Conservation (phyloP, 37 sponge, comb jelly and placozoan species). For the Chondrosia reniformis region DNA sequence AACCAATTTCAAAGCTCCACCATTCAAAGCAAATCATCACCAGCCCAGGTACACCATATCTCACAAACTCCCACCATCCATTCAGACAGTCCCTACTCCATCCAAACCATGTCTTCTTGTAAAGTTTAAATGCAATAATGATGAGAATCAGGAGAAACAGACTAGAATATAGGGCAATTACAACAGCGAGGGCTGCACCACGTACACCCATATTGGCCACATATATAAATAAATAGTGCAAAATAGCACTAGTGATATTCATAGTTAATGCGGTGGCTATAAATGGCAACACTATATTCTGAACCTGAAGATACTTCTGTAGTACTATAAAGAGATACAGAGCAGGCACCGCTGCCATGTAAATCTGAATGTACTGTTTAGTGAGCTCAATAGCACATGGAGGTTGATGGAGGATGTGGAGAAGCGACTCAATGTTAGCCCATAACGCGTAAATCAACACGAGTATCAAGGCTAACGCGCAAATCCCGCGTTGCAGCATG, state of each 20-base stretch:
- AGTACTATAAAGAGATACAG: constrained; percentile 19
- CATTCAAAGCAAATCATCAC: constrained; percentile 24
- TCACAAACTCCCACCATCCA: constrained; percentile 18
- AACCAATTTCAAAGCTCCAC: constrained; percentile 41
- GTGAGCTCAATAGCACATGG: constrained; percentile 46
- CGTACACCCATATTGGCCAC: constrained; percentile 5
- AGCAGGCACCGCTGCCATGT: background rate
- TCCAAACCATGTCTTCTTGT: constrained; percentile 19
- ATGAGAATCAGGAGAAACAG: background rate
- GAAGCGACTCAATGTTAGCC: constrained; percentile 53
- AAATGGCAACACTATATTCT: background rate
- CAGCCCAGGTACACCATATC: constrained; percentile 28
- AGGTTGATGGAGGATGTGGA: constrained; percentile 34
- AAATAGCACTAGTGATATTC: background rate
- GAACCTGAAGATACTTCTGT: constrained; percentile 54
- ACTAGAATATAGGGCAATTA: background rate
- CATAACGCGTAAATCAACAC: constrained; percentile 39
- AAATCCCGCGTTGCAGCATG: constrained; percentile 55
- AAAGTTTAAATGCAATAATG: background rate
- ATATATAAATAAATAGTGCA: constrained; percentile 17
- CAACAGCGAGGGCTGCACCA: constrained; percentile 25
- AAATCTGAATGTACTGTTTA: background rate
- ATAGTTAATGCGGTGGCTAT: background rate
- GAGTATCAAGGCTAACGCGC: constrained; percentile 11
- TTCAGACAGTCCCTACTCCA: constrained; percentile 5